Conservation (phyloP, 2,113 vertebrate species). For the Thalassarche chlororhynchos region DNA sequence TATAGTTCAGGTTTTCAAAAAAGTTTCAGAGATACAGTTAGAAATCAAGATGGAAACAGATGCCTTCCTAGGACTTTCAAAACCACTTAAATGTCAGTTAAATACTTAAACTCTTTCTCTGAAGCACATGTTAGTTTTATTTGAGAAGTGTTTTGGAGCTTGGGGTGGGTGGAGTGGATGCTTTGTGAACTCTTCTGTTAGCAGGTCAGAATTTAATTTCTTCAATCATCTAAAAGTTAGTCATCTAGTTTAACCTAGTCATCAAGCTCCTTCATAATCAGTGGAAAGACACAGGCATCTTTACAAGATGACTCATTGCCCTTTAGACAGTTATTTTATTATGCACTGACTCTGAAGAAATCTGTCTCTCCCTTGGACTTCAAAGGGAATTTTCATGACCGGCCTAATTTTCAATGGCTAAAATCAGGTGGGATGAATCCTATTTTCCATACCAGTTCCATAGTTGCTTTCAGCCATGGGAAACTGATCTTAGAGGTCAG, state of each 20-base stretch:
- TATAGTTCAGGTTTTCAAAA: background rate
- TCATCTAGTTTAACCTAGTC: background rate
- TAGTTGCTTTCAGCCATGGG: background rate
- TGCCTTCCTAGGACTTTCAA: background rate
- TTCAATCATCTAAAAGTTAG: background rate
- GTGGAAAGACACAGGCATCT: background rate
- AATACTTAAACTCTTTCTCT: background rate
- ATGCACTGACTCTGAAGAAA: background rate
- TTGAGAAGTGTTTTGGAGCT: background rate
- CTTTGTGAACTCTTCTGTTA: background rate
- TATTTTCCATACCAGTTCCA: background rate
- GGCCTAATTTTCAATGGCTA: background rate
- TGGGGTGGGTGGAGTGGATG: no score
- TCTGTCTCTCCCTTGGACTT: background rate
- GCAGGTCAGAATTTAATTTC: background rate
- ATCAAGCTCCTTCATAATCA: background rate
- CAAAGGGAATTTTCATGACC: background rate
- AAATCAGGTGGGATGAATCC: background rate
- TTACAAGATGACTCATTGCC: background rate
- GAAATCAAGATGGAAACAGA: background rate
- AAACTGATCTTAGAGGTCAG: background rate
- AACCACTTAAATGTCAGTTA: background rate
- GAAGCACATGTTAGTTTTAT: background rate
- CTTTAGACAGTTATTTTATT: background rate
- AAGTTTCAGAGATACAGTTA: background rate